Base-by-base conservation (phyloP, 2,797 vertebrate genomes). In the Sebastes wilsoni region DNA sequence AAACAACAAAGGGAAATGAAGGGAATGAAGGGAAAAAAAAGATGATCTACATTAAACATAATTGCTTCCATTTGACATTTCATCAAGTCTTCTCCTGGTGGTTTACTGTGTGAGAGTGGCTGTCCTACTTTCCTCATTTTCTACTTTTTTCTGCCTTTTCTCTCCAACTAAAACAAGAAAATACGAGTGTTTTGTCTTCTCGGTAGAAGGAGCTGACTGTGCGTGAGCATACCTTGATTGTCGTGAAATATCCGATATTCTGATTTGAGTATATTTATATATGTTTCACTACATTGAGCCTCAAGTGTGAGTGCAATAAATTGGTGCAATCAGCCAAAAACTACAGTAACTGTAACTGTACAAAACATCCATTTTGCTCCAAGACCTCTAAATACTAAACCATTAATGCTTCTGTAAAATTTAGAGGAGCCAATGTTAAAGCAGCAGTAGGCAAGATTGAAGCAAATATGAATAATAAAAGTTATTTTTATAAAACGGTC, bases 41-140 rank as follows among this genome's bases (percentile, higher is more conserved):
- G 38, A 72, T 85, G 71, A 87, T 85, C 73, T 81, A 83, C 76
- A 89, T 92, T 85, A 88, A 88, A 84, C 62, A 36, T 87, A 90
- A 89, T 86, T 90, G 83, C 67, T 59, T 73, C 72, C 66, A 73
- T 85, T 90, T 91, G 87, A 62, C 82, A 78, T 87, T 82, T 83
- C 75, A 77, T 86, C 78, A 66, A 10, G 56, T 65, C 46, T 42
- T 76, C 65, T 84, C 49, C n/a, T 61, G 66, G 34, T 59, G 38
- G 75, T 84, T 66, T 25, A 64, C 66, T 82, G 66, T 56, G 12
- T 58, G 76, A 75, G 68, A 64, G 73, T 12, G 23, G 23, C 52
- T 78, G 79, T 55, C 80, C 77, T 76, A 78, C 52, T 87, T 87
- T 77, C 14, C 62, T 68, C 52, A 56, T 34, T 73, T 46, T 14